A percentile compares a stretch with the other conserved stretches of the same genome.
Conservation (phyloP, 2,888 invertebrate species). For the Drosophila melanosoma region DNA sequence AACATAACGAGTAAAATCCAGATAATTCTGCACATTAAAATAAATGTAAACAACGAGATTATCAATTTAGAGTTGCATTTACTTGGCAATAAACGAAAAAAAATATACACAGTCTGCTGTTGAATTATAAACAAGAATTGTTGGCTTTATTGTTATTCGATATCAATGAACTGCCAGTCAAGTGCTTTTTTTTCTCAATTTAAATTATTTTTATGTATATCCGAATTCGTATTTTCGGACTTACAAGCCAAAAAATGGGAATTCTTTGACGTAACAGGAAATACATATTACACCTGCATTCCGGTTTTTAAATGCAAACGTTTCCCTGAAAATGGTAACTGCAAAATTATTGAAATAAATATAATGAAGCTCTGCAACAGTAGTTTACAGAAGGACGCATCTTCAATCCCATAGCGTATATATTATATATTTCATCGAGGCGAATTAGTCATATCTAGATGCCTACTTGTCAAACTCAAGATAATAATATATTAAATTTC, state of each 20-base stretch:
- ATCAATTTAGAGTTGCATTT: neutral
- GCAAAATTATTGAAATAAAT: neutral
- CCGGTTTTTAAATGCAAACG: neutral
- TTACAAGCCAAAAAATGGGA: neutral
- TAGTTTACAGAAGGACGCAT: neutral
- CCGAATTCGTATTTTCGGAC: neutral
- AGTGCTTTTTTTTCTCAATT: neutral
- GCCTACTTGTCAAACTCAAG: neutral
- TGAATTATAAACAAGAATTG: neutral
- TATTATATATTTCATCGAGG: neutral
- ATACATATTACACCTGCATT: neutral
- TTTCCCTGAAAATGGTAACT: neutral
- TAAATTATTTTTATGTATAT: neutral
- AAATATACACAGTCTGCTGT: neutral
- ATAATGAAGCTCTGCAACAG: neutral
- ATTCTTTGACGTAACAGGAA: neutral
- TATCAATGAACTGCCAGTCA: neutral
- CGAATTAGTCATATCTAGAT: neutral
- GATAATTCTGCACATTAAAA: slow-evolving; percentile 41
- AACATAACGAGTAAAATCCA: slow-evolving; percentile 38
- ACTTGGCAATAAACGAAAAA: neutral
- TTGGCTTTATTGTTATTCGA: slow-evolving; percentile 9
- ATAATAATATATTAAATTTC: neutral
- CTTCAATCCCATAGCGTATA: neutral
- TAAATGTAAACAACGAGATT: neutral